Conservation (phyloP, 2,113 vertebrate species). For the Xenopus borealis region DNA sequence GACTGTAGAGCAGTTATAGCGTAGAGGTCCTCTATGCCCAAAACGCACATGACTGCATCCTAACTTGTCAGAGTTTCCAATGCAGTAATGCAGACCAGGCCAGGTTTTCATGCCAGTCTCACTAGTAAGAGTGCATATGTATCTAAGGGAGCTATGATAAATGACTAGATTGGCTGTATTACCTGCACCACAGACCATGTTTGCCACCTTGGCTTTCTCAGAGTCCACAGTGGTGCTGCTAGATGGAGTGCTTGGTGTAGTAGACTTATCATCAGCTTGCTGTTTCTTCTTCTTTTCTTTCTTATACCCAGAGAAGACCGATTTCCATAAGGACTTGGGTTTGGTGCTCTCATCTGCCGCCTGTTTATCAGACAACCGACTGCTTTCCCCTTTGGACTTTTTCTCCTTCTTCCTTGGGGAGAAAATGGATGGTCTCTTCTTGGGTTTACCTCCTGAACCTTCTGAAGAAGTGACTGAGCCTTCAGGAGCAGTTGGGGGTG, state of each 20-base stretch:
- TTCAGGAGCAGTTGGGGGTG: constrained; percentile 67
- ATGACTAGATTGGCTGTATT: neutral
- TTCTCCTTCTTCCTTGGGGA: constrained; percentile 96
- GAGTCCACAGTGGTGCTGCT: constrained; percentile 84
- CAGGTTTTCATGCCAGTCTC: too few relatives aligned
- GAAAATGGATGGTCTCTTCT: constrained; percentile 91
- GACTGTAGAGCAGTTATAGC: too few relatives aligned
- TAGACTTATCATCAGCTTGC: constrained; percentile 72
- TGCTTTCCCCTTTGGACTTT: constrained; percentile 82
- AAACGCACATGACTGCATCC: too few relatives aligned
- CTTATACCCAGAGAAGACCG: constrained; percentile 93
- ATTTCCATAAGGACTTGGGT: constrained; percentile 90
- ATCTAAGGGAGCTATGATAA: too few relatives aligned
- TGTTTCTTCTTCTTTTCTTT: constrained; percentile 94
- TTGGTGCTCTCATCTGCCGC: constrained; percentile 76
- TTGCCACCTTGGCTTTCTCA: constrained; percentile 70
- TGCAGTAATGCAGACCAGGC: too few relatives aligned
- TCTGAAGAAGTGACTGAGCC: constrained; percentile 88
- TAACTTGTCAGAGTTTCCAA: too few relatives aligned
- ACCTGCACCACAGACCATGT: constrained; percentile 76
- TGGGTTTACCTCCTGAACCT: constrained; percentile 83
- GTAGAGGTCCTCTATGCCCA: too few relatives aligned
- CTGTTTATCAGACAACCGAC: constrained; percentile 66
- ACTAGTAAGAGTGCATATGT: too few relatives aligned
- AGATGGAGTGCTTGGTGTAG: constrained; percentile 85